A percentile compares a stretch with the other conserved stretches of the same genome.
phyloP scores from a whole-genome alignment of 2,113 vertebrate species.

The Erinaceus europaeus region DNA sequence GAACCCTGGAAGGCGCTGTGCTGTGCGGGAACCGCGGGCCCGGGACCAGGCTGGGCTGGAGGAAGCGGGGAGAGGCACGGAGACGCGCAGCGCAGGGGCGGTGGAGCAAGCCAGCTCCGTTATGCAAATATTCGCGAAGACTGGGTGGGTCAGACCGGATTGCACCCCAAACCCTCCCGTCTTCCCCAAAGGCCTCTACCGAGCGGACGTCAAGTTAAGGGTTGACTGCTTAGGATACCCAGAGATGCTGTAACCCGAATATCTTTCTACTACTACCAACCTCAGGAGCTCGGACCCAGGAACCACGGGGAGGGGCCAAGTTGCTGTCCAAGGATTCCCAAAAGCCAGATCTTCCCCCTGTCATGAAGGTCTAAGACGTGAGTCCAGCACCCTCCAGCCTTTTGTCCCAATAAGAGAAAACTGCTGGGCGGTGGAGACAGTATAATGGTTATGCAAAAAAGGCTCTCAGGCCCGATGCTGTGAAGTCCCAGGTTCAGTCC shows the following conservation, averaged over 20 bases:
- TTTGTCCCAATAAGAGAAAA: not conserved
- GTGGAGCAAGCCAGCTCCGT: constrained; percentile 27
- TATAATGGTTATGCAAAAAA: too few relatives aligned
- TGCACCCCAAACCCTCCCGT: not conserved
- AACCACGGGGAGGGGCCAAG: not conserved
- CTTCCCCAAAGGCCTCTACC: not conserved
- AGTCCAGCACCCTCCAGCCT: not conserved
- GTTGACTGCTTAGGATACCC: not conserved
- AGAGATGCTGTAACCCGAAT: not conserved
- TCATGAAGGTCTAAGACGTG: not conserved
- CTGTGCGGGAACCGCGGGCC: not conserved
- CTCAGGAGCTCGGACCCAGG: not conserved
- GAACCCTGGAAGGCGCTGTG: not conserved
- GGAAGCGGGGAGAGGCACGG: constrained; percentile 9
- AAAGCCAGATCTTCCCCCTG: not conserved
- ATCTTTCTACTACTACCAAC: accelerated
- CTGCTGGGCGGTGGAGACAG: not conserved
- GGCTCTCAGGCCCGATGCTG: too few relatives aligned
- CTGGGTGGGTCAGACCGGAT: not conserved
- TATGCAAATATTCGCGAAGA: constrained; percentile 61
- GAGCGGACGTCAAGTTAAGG: not conserved
- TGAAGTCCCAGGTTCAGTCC: too few relatives aligned
- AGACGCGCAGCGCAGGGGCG: constrained; percentile 36
- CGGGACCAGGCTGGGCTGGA: not conserved
- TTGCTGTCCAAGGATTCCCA: not conserved